phyloP scores from a whole-genome alignment of 2,888 invertebrate genomes.

The Megalurothrips usitatus region DNA sequence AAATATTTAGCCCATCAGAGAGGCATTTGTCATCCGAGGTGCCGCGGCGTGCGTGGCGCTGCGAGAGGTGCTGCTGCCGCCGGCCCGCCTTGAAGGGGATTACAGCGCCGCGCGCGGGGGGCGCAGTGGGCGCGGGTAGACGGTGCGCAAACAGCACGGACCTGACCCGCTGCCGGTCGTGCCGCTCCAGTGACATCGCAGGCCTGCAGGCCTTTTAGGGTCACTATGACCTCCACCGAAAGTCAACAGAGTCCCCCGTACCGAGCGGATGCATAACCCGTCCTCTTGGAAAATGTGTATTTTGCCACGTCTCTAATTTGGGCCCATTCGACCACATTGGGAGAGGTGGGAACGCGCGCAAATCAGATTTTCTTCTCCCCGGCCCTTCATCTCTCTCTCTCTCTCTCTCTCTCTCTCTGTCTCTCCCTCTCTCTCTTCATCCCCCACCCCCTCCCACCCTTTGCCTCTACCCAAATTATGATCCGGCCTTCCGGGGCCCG shows the following conservation, averaged over 20 bases:
- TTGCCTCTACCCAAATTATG: background rate
- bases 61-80: background rate
- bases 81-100: background rate
- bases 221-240: too few relatives aligned
- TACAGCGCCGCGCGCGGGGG: too few relatives aligned
- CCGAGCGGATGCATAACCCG: too few relatives aligned
- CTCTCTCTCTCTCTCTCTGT: too few relatives aligned
- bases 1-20: conserved; percentile 26
- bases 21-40: conserved; percentile 6
- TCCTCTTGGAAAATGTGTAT: background rate
- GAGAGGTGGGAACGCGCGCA: background rate
- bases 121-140: too few relatives aligned
- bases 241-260: too few relatives aligned
- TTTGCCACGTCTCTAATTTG: conserved; percentile 13
- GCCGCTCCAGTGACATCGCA: too few relatives aligned
- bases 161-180: too few relatives aligned
- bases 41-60: background rate
- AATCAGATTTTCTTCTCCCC: conserved; percentile 19
- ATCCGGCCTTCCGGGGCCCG: background rate
- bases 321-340: background rate
- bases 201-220: too few relatives aligned
- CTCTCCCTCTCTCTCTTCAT: too few relatives aligned
- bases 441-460: too few relatives aligned
- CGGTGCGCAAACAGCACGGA: too few relatives aligned
- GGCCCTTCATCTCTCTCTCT: background rate